Evolutionary conservation across 2,888 invertebrate species (phyloP).

Genomic region (Idaea aversata): DNA sequence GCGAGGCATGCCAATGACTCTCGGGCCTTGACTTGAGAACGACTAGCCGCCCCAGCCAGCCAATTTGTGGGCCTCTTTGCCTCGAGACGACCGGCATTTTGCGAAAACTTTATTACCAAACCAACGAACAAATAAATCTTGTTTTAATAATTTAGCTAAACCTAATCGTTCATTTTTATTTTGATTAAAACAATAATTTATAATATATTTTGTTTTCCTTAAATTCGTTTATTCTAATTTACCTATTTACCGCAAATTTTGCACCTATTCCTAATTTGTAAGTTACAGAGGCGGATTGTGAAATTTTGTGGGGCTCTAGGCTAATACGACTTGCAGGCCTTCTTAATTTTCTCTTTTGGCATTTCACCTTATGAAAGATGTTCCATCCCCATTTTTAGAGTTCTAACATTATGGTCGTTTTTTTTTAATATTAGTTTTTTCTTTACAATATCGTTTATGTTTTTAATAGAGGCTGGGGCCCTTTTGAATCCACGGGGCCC

Average conservation of each 20-base stretch:
- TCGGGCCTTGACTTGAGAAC: conserved; percentile 66
- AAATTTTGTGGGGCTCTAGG: too few species aligned
- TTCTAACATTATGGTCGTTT: too few species aligned
- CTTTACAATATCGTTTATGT: too few species aligned
- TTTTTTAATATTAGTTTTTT: too few species aligned
- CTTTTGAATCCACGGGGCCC: too few species aligned
- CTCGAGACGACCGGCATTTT: not conserved
- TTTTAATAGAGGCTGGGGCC: too few species aligned
- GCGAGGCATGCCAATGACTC: conserved; percentile 63
- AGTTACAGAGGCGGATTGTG: too few species aligned
- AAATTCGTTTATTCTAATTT: too few species aligned
- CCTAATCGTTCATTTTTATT: not conserved
- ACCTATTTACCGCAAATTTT: not conserved
- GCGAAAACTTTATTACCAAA: not conserved
- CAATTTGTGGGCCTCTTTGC: conserved; percentile 4
- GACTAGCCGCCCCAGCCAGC: conserved; percentile 30
- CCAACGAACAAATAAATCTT: not conserved
- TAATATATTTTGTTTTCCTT: not conserved
- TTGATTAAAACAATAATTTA: not conserved
- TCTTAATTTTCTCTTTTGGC: too few species aligned
- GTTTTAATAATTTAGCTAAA: not conserved
- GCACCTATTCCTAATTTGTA: not conserved
- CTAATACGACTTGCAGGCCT: too few species aligned
- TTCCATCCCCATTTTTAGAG: too few species aligned
- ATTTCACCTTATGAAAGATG: too few species aligned